Evolutionary conservation across 2,888 invertebrate species (phyloP).

Genomic region (Lepidocyrtinus sp.): DNA sequence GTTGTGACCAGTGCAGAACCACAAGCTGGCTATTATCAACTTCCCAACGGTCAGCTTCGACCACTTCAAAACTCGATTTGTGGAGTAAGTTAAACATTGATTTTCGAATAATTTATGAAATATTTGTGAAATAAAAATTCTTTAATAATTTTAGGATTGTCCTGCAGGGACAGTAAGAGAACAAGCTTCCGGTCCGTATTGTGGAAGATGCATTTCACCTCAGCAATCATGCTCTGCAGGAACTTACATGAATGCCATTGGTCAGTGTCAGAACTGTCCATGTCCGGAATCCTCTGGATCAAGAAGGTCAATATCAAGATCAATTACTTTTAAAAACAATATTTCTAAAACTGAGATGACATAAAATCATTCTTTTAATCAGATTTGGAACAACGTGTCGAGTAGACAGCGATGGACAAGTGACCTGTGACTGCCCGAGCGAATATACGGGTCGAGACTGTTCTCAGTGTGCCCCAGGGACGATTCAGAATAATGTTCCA

Average conservation of each 20-base stretch:
- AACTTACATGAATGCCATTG: constrained; percentile 28
- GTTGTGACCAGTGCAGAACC: background rate
- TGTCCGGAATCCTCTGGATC: constrained; percentile 53
- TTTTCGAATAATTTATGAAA: background rate
- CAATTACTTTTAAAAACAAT: background rate
- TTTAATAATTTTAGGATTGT: constrained; percentile 39
- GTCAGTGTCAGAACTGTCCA: constrained; percentile 50
- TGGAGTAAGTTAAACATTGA: constrained; percentile 35
- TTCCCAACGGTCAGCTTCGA: constrained; percentile 35
- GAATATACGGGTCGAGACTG: constrained; percentile 63
- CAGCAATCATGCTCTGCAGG: constrained; percentile 45
- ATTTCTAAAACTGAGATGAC: background rate
- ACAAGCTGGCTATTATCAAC: constrained; percentile 17
- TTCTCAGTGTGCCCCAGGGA: constrained; percentile 60
- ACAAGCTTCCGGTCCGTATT: constrained; percentile 16
- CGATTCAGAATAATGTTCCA: constrained; percentile 49
- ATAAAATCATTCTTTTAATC: background rate
- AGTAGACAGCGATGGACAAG: constrained; percentile 53
- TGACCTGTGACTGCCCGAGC: constrained; percentile 59
- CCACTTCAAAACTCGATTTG: constrained; percentile 29
- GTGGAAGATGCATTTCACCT: constrained; percentile 43
- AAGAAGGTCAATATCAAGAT: constrained; percentile 25
- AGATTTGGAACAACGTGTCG: constrained; percentile 60
- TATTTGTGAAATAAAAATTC: too few relatives aligned
- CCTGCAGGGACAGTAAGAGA: constrained; percentile 40